Evolutionary conservation across 2,113 vertebrate genomes (phyloP).

Genomic region (Macrotis lagotis): DNA sequence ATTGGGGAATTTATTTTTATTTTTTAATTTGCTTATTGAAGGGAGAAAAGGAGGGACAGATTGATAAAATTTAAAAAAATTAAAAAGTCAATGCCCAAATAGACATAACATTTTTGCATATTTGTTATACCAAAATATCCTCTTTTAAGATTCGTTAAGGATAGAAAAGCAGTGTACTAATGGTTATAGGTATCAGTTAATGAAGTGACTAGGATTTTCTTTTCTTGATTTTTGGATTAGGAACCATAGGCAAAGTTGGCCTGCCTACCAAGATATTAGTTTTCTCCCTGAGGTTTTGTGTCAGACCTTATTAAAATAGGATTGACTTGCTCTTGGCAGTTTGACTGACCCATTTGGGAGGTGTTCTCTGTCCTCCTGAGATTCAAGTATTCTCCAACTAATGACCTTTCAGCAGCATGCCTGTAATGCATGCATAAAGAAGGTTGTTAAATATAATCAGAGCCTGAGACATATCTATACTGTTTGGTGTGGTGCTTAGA

Average conservation of each 20-base stretch:
- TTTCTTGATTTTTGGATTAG: background rate
- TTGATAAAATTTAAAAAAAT: background rate
- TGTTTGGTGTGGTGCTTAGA: background rate
- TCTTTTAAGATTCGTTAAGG: background rate
- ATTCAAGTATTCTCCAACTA: background rate
- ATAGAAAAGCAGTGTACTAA: background rate
- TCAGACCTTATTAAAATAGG: background rate
- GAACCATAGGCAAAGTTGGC: background rate
- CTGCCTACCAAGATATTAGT: background rate
- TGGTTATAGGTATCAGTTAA: background rate
- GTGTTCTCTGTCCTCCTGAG: background rate
- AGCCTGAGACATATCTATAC: background rate
- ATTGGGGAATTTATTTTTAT: background rate
- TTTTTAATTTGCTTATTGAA: background rate
- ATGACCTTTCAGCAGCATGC: background rate
- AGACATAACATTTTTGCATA: background rate
- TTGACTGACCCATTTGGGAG: background rate
- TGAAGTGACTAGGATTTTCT: background rate
- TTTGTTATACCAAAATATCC: background rate
- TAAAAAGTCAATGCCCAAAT: background rate
- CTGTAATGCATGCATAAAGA: background rate
- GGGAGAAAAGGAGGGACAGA: background rate
- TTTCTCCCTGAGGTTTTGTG: background rate
- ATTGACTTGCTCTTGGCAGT: background rate
- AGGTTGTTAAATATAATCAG: background rate